Base-by-base conservation (phyloP, 2,797 vertebrate genomes). In the Bradypodion ventrale region DNA sequence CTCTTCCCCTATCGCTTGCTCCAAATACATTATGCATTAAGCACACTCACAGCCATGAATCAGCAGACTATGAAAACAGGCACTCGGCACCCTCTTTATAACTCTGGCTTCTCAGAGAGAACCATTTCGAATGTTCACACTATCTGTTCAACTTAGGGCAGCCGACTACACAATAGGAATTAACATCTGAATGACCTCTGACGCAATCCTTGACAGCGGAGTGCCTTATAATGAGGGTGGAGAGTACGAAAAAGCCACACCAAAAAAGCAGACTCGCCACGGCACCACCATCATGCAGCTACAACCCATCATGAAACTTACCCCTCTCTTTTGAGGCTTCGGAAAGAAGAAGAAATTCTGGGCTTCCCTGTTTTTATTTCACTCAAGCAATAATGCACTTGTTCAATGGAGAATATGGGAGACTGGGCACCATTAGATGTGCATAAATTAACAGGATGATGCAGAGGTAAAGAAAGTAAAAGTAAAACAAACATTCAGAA, bases 281-380 rank as follows among this genome's bases (percentile, higher is more conserved):
- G 95, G 94, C 94, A 29, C 94, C 94, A 29, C 94, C 94, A 94
- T 95, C 96, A 96, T 96, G 96, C 96, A 96, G 94, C 95, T 93
- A 94, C 84, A 93, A 94, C 91, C 93, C 89, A 84, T 96, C 91
- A 92, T 92, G 89, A 91, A 95, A 97, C 98, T 99, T 98, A 99
- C 98, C 98, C 97, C 97, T 98, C 97, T 98, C 97, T 97, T 95
- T 95, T 99, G 90, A 98, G 96, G 92, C 96, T 97, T 95, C 95
- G 97, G 96, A 99, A 96, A 96, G 98, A 98, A 93, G 98, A 98
- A 93, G 97, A 96, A 92, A 98, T 97, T 97, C 97, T 98, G 96
- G 98, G 97, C 92, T 97, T 98, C 95, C 97, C 94, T 94, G 96
- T 97, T 97, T 97, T 98, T 96, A 98, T 97, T 96, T 99, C 98